Evolutionary conservation across 1,140 invertebrate genomes (phyloP).

Genomic region (Teleopsis dalmanni): DNA sequence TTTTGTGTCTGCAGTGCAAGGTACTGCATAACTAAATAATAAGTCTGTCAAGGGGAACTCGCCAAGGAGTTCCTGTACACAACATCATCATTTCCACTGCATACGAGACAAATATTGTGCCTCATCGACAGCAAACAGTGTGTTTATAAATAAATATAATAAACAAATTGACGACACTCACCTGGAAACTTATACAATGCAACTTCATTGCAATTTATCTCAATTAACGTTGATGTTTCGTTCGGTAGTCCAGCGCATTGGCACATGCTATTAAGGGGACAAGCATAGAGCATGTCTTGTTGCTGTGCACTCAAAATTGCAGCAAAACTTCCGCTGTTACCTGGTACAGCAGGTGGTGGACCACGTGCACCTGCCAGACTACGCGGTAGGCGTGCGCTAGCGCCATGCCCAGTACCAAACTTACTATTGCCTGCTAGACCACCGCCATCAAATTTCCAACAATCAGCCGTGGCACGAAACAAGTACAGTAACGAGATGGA

Average conservation of each 20-base stretch:
- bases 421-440: too few relatives aligned
- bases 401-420: too few relatives aligned
- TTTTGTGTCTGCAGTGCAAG: too few relatives aligned
- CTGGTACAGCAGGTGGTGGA: conserved; percentile 21
- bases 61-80: too few relatives aligned
- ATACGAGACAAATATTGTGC: not conserved
- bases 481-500: conserved; percentile 33
- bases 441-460: conserved; percentile 38
- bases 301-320: conserved; percentile 35
- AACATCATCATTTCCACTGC: too few relatives aligned
- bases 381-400: conserved; percentile 15
- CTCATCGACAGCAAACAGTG: not conserved
- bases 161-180: conserved; percentile 23
- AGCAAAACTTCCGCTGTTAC: conserved; percentile 22
- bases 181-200: conserved; percentile 55
- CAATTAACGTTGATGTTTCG: conserved; percentile 50
- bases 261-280: conserved; percentile 57
- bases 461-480: conserved; percentile 30
- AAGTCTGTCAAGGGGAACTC: too few relatives aligned
- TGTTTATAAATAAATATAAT: not conserved
- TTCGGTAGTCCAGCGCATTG: conserved; percentile 53
- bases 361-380: conserved; percentile 18
- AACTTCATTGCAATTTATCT: conserved; percentile 57
- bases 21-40: too few relatives aligned
- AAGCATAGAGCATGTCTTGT: conserved; percentile 45